These are phyloP conservation scores for Lasioglossum zephyrum DNA, from an alignment of 2,888 invertebrate species.

Conservation along the genomic window DNA sequence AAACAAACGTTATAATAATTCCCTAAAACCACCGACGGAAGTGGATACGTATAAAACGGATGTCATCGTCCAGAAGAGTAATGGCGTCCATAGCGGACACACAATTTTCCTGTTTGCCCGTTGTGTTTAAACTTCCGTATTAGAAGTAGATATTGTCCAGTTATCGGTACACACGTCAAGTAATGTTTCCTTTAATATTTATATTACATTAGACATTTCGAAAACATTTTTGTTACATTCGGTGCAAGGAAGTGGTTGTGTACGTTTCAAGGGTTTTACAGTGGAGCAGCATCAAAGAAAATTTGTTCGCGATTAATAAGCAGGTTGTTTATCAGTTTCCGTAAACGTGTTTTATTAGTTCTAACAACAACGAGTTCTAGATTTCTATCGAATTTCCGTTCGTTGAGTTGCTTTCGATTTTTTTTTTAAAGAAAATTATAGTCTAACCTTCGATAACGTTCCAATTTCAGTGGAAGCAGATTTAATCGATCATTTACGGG, in stretches of 20 bases:
- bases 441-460: constrained; percentile 50
- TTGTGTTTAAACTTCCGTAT: constrained; percentile 43
- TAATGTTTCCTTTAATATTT: background rate
- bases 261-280: constrained; percentile 39
- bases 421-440: constrained; percentile 8
- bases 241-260: constrained; percentile 55
- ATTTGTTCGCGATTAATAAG: constrained; percentile 43
- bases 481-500: constrained; percentile 16
- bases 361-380: background rate
- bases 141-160: constrained; percentile 19
- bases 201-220: background rate
- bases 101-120: constrained; percentile 58
- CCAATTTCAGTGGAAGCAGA: constrained; percentile 11
- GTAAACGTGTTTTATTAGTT: background rate
- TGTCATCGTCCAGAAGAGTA: constrained; percentile 66
- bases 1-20: constrained; percentile 7
- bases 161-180: constrained; percentile 20
- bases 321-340: constrained; percentile 49
- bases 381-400: background rate
- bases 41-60: constrained; percentile 57
- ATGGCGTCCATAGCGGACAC: constrained; percentile 66
- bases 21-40: constrained; percentile 55
- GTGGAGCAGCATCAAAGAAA: constrained; percentile 44
- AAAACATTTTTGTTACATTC: constrained; percentile 14
- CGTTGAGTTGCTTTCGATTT: background rate